Base-by-base conservation (phyloP, 2,888 invertebrate species). In the Nomada lathburiana region DNA sequence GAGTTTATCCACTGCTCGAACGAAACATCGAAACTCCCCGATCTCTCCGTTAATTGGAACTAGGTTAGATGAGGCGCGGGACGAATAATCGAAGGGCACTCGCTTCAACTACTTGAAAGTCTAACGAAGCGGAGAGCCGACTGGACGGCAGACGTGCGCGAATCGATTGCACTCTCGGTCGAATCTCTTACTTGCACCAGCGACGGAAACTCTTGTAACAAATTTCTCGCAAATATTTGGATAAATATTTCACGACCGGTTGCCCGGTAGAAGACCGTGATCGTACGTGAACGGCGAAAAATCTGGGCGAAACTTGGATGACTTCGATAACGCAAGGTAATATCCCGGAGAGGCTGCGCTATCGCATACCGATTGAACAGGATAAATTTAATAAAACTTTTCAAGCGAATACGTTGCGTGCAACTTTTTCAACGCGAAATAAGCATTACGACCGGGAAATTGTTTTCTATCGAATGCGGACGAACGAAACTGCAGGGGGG, bases 61-160 rank as follows among this genome's bases (percentile, higher is more conserved):
- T 18, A 55, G 64, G 65, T 63, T 75, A 74, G 80, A 75, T 59
- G 73, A 79, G 73, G 64, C 62, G 72, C 69, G 63, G 44, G 47
- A 55, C 75, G 71, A 83, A 87, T 87, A 80, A 87, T 86, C 83
- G 74, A 77, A 72, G 70, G 67, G 47, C 75, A 76, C 76, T 80
- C 64, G 29, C 71, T 68, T 60, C 76, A 76, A 81, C 83, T 65
- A 72, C 81, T 80, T 47, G 83, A 85, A 83, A 82, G 57, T 72
- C 63, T 85, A 83, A 87, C 88, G 76, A 87, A 80, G 81, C 53
- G 29, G 44, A 73, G 78, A 73, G 69, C 9, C 57, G 64, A 44
- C 59, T 42, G 65, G 75, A 57, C 75, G 74, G 57, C 55, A 67
- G 53, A n/a, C 55, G 62, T 26, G 23, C 53, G 23, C 47, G 36